Percentiles rank a stretch among this genome's conserved stretches.
Evolutionary conservation across 2,113 vertebrate species (phyloP).

Genomic region (Balaeniceps rex): DNA sequence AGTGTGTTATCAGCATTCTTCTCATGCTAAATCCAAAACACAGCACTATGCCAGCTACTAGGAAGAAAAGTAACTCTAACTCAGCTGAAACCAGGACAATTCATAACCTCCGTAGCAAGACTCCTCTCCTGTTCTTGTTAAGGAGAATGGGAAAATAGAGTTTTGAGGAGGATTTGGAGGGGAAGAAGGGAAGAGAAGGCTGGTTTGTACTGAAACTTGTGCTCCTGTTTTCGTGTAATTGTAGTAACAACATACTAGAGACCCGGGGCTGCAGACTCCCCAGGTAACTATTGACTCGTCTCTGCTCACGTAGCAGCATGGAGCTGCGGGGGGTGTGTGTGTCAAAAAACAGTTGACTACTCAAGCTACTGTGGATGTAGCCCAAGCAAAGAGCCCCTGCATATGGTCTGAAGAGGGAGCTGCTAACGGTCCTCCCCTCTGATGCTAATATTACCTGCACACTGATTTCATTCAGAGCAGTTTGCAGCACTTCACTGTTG

Average conservation of each 20-base stretch:
- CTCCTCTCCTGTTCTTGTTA: not conserved
- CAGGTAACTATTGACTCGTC: not conserved
- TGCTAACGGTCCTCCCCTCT: not conserved
- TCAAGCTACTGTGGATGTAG: too few species aligned
- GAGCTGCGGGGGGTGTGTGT: too few species aligned
- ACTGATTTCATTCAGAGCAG: not conserved
- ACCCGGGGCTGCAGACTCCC: not conserved
- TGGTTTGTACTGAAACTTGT: not conserved
- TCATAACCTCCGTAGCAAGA: not conserved
- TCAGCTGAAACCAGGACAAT: too few species aligned
- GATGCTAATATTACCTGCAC: not conserved
- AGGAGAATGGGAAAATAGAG: not conserved
- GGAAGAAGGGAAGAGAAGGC: not conserved
- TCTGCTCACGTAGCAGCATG: not conserved
- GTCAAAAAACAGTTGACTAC: not conserved
- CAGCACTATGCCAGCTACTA: too few species aligned
- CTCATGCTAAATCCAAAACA: too few species aligned
- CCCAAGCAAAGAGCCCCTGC: not conserved
- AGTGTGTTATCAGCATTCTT: too few species aligned
- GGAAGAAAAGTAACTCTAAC: too few species aligned
- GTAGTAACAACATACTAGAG: not conserved
- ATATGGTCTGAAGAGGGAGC: not conserved
- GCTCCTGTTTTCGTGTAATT: not conserved
- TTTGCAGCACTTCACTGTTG: not conserved
- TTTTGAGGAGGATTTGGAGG: not conserved